Evolutionary conservation across 1,140 invertebrate species (phyloP).

Genomic region (Himalopsyche phryganea): DNA sequence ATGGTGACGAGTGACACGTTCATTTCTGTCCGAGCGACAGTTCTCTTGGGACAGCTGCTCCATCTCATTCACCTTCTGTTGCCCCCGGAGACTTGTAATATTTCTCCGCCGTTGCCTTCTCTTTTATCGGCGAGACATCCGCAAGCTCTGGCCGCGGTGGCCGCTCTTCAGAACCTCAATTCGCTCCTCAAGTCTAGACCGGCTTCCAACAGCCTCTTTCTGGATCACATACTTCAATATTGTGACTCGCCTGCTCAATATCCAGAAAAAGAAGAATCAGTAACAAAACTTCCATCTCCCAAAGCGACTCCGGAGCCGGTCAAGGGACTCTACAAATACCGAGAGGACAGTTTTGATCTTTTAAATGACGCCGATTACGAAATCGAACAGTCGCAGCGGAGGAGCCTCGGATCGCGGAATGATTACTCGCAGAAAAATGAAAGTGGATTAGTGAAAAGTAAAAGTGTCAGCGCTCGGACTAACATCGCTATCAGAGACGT

Average conservation of each 20-base stretch:
- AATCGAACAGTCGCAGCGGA: constrained; percentile 43
- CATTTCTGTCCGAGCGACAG: constrained; percentile 85
- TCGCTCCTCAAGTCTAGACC: constrained; percentile 74
- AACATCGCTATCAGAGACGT: constrained; percentile 46
- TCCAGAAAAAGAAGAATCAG: constrained; percentile 33
- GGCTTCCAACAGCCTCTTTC: constrained; percentile 74
- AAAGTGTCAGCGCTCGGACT: constrained; percentile 49
- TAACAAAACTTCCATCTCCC: constrained; percentile 16
- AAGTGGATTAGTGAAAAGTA: constrained; percentile 48
- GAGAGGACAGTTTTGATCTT: constrained; percentile 43
- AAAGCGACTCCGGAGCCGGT: neutral
- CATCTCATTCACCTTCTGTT: constrained; percentile 80
- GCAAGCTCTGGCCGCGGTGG: constrained; percentile 76
- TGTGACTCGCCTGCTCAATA: constrained; percentile 41
- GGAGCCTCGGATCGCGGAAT: constrained; percentile 45
- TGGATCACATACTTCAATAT: constrained; percentile 74
- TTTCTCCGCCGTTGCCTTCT: constrained; percentile 76
- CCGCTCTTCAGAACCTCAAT: constrained; percentile 73
- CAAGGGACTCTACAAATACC: constrained; percentile 32
- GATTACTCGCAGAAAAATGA: constrained; percentile 45
- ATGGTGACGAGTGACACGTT: constrained; percentile 84
- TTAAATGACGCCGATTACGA: constrained; percentile 47
- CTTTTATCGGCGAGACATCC: constrained; percentile 74
- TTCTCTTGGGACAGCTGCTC: constrained; percentile 81
- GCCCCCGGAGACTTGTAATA: constrained; percentile 78